Percentiles rank a stretch among this genome's conserved stretches.
These are phyloP conservation scores for Altica lythri DNA, from an alignment of 2,888 invertebrate species.

Conservation along the genomic window DNA sequence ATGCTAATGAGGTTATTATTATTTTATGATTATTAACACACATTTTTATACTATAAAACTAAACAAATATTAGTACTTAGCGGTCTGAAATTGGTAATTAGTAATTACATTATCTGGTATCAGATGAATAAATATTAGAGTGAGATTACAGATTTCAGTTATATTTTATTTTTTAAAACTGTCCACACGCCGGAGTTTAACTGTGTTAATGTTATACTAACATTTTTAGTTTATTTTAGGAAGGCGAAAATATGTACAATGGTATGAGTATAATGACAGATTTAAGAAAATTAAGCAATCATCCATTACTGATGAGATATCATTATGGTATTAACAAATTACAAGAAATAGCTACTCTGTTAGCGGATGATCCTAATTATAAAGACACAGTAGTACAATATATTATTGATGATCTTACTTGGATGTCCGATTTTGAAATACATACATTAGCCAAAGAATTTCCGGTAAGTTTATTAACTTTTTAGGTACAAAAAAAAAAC, in stretches of 20 bases:
- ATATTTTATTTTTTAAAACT: too few species aligned
- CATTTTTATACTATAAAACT: too few species aligned
- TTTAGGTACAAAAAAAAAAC: too few species aligned
- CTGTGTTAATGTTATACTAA: too few species aligned
- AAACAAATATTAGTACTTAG: too few species aligned
- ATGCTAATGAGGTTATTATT: slow-evolving; percentile 54
- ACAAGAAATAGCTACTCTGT: slow-evolving; percentile 69
- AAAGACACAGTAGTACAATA: slow-evolving; percentile 79
- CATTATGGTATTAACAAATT: slow-evolving; percentile 71
- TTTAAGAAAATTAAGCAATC: slow-evolving; percentile 91
- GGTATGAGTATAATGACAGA: slow-evolving; percentile 89
- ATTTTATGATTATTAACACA: too few species aligned
- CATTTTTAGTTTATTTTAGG: slow-evolving; percentile 26
- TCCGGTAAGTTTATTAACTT: slow-evolving; percentile 56
- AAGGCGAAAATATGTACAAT: slow-evolving; percentile 55
- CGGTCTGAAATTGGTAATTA: too few species aligned
- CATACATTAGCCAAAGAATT: slow-evolving; percentile 75
- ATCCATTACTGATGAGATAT: slow-evolving; percentile 81
- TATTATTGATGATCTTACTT: slow-evolving; percentile 84
- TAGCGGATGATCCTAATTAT: slow-evolving; percentile 70
- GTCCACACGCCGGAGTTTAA: too few species aligned
- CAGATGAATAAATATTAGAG: too few species aligned
- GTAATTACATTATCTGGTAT: too few species aligned
- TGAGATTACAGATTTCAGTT: too few species aligned
- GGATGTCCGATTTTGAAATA: slow-evolving; percentile 92